Evolutionary conservation across 1,140 invertebrate genomes (phyloP).

Genomic region (Whitmania pigra): DNA sequence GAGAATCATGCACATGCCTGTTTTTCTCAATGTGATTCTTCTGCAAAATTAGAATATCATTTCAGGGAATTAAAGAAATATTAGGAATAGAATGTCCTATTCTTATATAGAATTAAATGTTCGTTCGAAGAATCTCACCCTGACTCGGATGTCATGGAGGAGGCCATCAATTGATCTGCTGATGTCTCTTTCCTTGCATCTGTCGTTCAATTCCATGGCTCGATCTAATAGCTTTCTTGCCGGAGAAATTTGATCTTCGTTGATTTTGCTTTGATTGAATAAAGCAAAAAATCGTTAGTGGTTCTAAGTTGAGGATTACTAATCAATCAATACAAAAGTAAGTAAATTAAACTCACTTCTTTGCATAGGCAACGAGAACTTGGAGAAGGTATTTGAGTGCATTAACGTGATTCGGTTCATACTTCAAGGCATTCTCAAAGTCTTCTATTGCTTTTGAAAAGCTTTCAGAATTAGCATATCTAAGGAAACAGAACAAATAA

Average conservation of each 20-base stretch:
- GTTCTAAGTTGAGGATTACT: background rate
- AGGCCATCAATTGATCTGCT: background rate
- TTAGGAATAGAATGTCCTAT: too few relatives aligned
- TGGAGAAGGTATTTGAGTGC: constrained; percentile 84
- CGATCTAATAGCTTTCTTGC: background rate
- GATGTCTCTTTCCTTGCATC: background rate
- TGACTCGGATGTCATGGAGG: background rate
- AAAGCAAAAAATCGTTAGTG: background rate
- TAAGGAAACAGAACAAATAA: constrained; percentile 27
- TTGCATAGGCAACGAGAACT: constrained; percentile 68
- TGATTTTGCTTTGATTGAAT: background rate
- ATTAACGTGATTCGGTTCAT: constrained; percentile 83
- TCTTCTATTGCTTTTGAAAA: constrained; percentile 85
- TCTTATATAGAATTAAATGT: too few relatives aligned
- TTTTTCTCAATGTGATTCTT: too few relatives aligned
- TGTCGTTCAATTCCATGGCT: background rate
- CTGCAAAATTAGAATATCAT: too few relatives aligned
- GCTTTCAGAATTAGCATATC: constrained; percentile 79
- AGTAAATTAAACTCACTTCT: constrained; percentile 44
- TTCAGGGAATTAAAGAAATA: too few relatives aligned
- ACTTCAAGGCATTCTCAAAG: constrained; percentile 74
- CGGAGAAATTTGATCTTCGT: background rate
- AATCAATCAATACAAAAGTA: background rate
- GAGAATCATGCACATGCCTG: too few relatives aligned
- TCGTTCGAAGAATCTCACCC: background rate